Percentiles rank a stretch among this genome's conserved stretches.
phyloP scores from a whole-genome alignment of 2,113 vertebrate species.

The Triplophysa siluroides region DNA sequence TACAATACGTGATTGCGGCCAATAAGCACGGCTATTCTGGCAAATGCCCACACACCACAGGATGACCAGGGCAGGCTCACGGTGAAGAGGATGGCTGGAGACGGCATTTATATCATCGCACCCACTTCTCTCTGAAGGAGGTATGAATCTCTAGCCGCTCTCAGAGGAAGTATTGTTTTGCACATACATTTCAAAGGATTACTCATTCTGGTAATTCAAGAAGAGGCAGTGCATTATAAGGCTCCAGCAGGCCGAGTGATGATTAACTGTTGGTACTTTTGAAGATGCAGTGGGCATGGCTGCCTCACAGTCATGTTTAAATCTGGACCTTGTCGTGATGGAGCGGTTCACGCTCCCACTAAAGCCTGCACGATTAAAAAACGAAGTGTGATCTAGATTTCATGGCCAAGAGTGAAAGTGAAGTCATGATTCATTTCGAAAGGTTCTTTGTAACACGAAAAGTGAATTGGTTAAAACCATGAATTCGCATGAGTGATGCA shows the following conservation, averaged over 20 bases:
- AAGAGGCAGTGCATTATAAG: slow-evolving; percentile 36
- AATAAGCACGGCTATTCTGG: slow-evolving; percentile 43
- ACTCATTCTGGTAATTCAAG: slow-evolving; percentile 55
- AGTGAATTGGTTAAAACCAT: slow-evolving; percentile 7
- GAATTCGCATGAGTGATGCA: background rate
- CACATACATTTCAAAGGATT: slow-evolving; percentile 49
- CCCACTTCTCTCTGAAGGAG: slow-evolving; percentile 48
- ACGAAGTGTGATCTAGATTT: slow-evolving; percentile 13
- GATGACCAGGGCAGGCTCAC: slow-evolving; percentile 41
- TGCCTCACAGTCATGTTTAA: slow-evolving; percentile 27
- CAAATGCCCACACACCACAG: slow-evolving; percentile 23
- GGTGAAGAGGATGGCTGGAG: slow-evolving; percentile 48
- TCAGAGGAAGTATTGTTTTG: slow-evolving; percentile 50
- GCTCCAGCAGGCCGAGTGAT: slow-evolving; percentile 37
- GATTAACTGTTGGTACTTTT: slow-evolving; percentile 46
- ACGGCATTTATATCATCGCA: slow-evolving; percentile 52
- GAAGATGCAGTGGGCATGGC: slow-evolving; percentile 43
- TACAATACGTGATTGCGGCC: slow-evolving; percentile 37
- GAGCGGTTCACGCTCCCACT: slow-evolving; percentile 9
- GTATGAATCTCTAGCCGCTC: slow-evolving; percentile 42
- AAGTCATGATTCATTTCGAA: background rate
- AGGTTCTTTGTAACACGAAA: slow-evolving; percentile 1
- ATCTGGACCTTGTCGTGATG: slow-evolving; percentile 36
- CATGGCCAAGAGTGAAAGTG: slow-evolving; percentile 3
- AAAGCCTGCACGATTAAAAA: slow-evolving; percentile 15